phyloP scores from a whole-genome alignment of 2,888 invertebrate species.

The Drosophila siamana region DNA sequence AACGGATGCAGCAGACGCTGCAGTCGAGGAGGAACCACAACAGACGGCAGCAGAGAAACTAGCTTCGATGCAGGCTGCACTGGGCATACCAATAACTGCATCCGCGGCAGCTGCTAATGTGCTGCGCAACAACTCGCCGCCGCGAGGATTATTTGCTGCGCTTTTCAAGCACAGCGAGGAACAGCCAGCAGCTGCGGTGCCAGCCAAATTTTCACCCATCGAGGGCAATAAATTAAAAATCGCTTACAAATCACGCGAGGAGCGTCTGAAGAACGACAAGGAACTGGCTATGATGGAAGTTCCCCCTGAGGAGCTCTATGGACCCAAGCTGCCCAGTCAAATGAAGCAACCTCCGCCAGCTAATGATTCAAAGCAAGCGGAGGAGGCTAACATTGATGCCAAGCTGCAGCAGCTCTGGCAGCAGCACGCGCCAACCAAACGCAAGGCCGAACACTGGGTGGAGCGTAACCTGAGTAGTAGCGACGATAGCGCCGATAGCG shows the following conservation, averaged over 20 bases:
- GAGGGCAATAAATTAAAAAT: conserved; percentile 69
- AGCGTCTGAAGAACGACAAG: conserved; percentile 57
- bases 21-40: conserved; percentile 5
- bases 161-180: conserved; percentile 64
- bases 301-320: conserved; percentile 63
- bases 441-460: conserved; percentile 60
- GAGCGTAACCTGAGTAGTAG: conserved; percentile 42
- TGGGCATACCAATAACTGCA: conserved; percentile 42
- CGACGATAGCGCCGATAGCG: conserved; percentile 43
- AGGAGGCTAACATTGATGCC: conserved; percentile 56
- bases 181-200: neutral
- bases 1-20: conserved; percentile 79
- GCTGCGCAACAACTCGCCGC: conserved; percentile 89
- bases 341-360: conserved; percentile 4
- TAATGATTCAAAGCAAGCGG: conserved; percentile 3
- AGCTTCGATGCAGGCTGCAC: conserved; percentile 43
- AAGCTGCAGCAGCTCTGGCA: conserved; percentile 64
- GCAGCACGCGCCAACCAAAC: conserved; percentile 55
- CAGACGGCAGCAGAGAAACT: conserved; percentile 65
- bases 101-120: conserved; percentile 86
- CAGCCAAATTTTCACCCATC: conserved; percentile 62
- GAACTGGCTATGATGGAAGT: conserved; percentile 41
- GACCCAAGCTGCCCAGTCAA: conserved; percentile 73
- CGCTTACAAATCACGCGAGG: conserved; percentile 66
- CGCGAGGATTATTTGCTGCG: conserved; percentile 88